Percentiles rank a stretch among this genome's conserved stretches.
These are phyloP conservation scores for Cosmopolites sordidus DNA, from an alignment of 2,888 invertebrate species.

Conservation along the genomic window DNA sequence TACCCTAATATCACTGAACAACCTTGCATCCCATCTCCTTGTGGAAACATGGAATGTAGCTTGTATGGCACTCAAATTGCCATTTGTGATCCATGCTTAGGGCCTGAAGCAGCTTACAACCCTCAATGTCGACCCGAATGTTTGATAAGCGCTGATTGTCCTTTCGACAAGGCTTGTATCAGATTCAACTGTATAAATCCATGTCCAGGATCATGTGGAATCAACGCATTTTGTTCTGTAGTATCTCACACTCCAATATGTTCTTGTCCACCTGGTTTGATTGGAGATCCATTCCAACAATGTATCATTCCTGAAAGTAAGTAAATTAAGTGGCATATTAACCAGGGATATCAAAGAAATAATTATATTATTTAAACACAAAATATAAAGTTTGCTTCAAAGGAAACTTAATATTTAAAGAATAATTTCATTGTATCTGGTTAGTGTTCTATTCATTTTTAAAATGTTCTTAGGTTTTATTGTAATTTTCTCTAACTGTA, in stretches of 20 bases:
- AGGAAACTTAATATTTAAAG: too few relatives aligned
- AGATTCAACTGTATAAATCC: slow-evolving; percentile 72
- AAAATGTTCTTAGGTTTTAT: neutral
- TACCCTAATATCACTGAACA: slow-evolving; percentile 49
- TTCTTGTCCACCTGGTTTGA: slow-evolving; percentile 61
- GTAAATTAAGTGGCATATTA: too few relatives aligned
- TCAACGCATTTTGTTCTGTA: slow-evolving; percentile 67
- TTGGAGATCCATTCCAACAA: slow-evolving; percentile 75
- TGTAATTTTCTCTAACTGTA: neutral
- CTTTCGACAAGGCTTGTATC: slow-evolving; percentile 71
- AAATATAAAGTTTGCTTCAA: too few relatives aligned
- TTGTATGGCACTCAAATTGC: slow-evolving; percentile 71
- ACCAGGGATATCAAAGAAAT: too few relatives aligned
- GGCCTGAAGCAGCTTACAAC: slow-evolving; percentile 62
- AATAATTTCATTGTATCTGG: too few relatives aligned
- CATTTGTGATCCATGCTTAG: slow-evolving; percentile 72
- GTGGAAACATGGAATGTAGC: slow-evolving; percentile 65
- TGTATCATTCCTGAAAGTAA: slow-evolving; percentile 60
- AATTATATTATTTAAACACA: too few relatives aligned
- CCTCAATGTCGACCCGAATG: slow-evolving; percentile 80
- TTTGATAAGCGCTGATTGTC: slow-evolving; percentile 73
- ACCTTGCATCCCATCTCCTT: slow-evolving; percentile 76
- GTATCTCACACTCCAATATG: slow-evolving; percentile 71
- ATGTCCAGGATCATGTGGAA: slow-evolving; percentile 74
- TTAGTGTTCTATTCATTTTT: too few relatives aligned